These are phyloP conservation scores for Geophilus truncorum DNA, from an alignment of 2,888 invertebrate genomes.

Conservation along the genomic window DNA sequence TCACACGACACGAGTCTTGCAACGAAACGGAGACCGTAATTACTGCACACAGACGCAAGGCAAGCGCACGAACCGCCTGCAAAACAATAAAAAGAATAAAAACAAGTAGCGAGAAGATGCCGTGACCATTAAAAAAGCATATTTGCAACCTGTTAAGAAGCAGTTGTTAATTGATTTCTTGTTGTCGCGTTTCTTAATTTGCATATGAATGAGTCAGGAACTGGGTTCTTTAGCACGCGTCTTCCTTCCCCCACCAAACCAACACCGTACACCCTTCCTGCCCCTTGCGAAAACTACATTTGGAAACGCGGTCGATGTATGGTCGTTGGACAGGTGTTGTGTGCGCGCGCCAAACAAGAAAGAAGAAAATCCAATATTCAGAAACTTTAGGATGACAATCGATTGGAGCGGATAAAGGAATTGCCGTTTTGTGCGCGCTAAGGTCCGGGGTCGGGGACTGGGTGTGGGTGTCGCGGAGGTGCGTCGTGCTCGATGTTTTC, in stretches of 20 bases:
- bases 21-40: no score
- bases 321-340: conserved; percentile 10
- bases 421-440: background rate
- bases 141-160: background rate
- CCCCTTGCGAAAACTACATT: background rate
- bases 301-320: background rate
- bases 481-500: no score
- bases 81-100: no score
- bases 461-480: no score
- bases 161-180: background rate
- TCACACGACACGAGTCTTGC: no score
- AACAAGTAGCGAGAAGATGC: background rate
- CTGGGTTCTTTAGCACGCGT: background rate
- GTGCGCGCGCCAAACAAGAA: background rate
- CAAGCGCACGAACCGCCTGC: no score
- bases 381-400: conserved; percentile 10
- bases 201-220: background rate
- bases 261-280: background rate
- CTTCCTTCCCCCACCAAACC: background rate
- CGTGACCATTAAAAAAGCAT: background rate
- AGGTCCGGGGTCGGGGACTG: no score
- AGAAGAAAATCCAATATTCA: conserved; percentile 10
- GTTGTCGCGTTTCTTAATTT: background rate
- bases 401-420: background rate
- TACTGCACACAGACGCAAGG: no score